Evolutionary conservation across 2,888 invertebrate species (phyloP), one percentile per base, ranked within the genome.

Genomic region (Rutpela maculata): DNA sequence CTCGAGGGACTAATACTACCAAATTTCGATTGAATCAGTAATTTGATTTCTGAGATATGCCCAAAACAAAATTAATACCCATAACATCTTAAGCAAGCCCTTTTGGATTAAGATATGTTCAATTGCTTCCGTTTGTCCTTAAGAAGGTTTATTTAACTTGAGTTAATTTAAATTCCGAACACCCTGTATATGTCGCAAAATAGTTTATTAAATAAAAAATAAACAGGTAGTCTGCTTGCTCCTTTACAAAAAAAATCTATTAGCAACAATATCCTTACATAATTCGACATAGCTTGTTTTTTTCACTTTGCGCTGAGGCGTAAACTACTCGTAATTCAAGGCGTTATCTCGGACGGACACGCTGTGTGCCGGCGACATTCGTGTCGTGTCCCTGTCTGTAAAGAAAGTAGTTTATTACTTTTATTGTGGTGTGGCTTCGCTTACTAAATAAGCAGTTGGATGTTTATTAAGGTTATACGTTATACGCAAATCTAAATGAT

Each of bases 251-350:
- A 35, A 43, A 43, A 43, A 43, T 43, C 43, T 43, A 38, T 43
- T 11, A 15, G 43, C 43, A 43, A 43, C 15, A 12, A 43, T 43
- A 50, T 50, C n/a, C 50, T n/a, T 50, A 50, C 15, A 50, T 50
- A 50, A 50, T 50, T 50, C 50, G n/a, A 50, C 50, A 50, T 50
- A 50, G n/a, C 2, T 50, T 15, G 12, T 50, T 50, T 50, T 50
- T 50, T n/a, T 43, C 15, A n/a, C n/a, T 5, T 50, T 6, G n/a
- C n/a, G 12, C 12, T n/a, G 50, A 2, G n/a, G 50, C 12, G 50
- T n/a, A n/a, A 50, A 50, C 50, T 50, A 50, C 50, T 50, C 50
- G n/a, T 50, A 50, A 50, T 50, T 50, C 50, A 50, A 50, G 50
- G 50, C 50, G n/a, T 15, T 50, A 50, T 50, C n/a, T 50, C 15